phyloP scores from a whole-genome alignment of 1,140 invertebrate genomes.

The Drosophila ercepeae region DNA sequence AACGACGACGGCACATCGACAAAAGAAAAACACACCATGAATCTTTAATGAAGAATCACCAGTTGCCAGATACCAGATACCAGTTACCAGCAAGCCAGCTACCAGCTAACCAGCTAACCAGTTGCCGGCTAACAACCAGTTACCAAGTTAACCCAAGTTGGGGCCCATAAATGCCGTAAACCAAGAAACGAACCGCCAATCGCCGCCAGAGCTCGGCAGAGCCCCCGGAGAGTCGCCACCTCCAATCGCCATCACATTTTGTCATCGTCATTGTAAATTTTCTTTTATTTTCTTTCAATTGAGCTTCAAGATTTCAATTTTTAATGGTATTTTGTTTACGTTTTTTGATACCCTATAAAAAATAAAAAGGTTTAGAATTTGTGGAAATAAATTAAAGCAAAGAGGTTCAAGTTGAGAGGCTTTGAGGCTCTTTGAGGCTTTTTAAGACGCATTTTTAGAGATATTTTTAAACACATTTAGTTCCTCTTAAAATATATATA shows the following conservation, averaged over 20 bases:
- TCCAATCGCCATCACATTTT: neutral
- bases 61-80: conserved; percentile 8
- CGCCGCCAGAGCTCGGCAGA: too few species aligned
- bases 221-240: conserved; percentile 10
- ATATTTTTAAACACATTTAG: too few species aligned
- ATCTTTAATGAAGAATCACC: conserved; percentile 81
- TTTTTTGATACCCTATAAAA: conserved; percentile 1
- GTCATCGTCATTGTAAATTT: conserved; percentile 60
- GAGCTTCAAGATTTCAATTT: conserved; percentile 67
- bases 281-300: conserved; percentile 82
- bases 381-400: too few species aligned
- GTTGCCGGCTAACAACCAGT: neutral
- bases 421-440: too few species aligned
- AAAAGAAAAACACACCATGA: conserved; percentile 80
- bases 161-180: conserved; percentile 34
- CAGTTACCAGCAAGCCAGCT: conserved; percentile 6
- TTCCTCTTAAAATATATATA: too few species aligned
- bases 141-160: conserved; percentile 35
- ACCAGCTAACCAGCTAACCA: conserved; percentile 1
- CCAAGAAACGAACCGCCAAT: conserved; percentile 40
- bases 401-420: neutral
- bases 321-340: conserved; percentile 13
- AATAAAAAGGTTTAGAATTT: too few species aligned
- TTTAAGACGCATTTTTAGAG: too few species aligned
- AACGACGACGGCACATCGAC: conserved; percentile 17